phyloP scores from a whole-genome alignment of 2,797 vertebrate genomes.

The Limosa lapponica region DNA sequence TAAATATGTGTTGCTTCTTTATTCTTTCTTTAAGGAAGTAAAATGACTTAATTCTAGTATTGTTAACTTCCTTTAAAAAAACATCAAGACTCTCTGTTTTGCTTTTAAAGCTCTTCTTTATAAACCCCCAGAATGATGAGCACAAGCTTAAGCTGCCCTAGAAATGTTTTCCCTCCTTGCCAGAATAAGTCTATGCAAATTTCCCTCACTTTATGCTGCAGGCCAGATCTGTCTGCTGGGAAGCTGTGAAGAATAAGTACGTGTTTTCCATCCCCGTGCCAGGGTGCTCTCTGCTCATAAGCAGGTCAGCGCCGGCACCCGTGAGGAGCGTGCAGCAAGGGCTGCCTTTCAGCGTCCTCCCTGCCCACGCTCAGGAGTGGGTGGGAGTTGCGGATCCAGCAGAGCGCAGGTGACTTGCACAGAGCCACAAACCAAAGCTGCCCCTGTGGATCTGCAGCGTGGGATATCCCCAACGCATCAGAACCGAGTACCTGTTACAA shows the following conservation, averaged over 20 bases:
- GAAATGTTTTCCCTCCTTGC: neutral
- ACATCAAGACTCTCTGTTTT: neutral
- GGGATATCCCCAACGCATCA: fast-evolving
- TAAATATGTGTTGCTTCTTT: neutral
- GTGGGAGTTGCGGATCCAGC: fast-evolving
- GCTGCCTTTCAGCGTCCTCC: neutral
- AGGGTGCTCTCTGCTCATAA: fast-evolving
- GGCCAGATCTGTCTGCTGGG: neutral
- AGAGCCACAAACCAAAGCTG: neutral
- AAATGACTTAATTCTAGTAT: neutral
- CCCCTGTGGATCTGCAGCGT: fast-evolving
- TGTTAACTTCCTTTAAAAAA: neutral
- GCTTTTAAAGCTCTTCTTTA: neutral
- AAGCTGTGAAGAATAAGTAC: neutral
- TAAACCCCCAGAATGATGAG: neutral
- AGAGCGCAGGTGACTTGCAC: neutral
- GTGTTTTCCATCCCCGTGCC: neutral
- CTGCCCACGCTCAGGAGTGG: fast-evolving
- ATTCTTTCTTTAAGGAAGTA: neutral
- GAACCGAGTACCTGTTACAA: neutral
- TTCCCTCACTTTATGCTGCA: neutral
- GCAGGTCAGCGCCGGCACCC: neutral
- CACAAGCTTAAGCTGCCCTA: neutral
- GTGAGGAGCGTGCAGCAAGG: neutral
- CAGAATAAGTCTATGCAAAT: neutral